phyloP scores from a whole-genome alignment of 2,888 invertebrate genomes.

The Sepiola atlantica region DNA sequence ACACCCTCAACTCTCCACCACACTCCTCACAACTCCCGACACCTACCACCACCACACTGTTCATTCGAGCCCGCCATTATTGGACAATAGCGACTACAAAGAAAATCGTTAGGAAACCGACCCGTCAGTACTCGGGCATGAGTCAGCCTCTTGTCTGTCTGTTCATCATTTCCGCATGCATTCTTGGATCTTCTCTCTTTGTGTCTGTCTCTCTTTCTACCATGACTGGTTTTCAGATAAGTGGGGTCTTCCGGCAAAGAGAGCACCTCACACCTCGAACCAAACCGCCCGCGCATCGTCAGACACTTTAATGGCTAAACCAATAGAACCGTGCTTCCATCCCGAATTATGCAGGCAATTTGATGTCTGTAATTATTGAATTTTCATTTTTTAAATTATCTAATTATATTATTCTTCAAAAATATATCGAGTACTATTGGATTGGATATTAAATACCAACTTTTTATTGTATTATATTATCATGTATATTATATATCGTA shows the following conservation, averaged over 20 bases:
- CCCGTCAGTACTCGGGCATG: background rate
- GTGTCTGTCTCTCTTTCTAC: background rate
- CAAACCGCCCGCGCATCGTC: background rate
- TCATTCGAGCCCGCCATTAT: background rate
- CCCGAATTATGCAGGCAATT: background rate
- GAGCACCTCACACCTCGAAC: background rate
- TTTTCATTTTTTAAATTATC: too few relatives aligned
- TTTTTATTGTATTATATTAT: too few relatives aligned
- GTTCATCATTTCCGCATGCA: background rate
- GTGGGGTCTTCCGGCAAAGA: background rate
- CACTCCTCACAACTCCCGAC: too few relatives aligned
- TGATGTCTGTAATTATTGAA: too few relatives aligned
- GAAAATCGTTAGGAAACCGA: background rate
- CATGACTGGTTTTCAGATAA: background rate
- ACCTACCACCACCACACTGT: background rate
- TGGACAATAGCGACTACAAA: background rate
- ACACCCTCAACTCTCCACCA: background rate
- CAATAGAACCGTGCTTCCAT: accelerated
- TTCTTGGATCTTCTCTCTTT: background rate
- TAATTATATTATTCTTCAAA: too few relatives aligned
- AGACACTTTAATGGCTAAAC: background rate
- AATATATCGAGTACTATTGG: too few relatives aligned
- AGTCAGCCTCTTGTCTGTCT: slow-evolving; percentile 32
- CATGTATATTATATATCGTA: too few relatives aligned
- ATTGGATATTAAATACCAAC: too few relatives aligned